Base-by-base conservation (phyloP, 1,140 invertebrate genomes). In the Solen grandis region DNA sequence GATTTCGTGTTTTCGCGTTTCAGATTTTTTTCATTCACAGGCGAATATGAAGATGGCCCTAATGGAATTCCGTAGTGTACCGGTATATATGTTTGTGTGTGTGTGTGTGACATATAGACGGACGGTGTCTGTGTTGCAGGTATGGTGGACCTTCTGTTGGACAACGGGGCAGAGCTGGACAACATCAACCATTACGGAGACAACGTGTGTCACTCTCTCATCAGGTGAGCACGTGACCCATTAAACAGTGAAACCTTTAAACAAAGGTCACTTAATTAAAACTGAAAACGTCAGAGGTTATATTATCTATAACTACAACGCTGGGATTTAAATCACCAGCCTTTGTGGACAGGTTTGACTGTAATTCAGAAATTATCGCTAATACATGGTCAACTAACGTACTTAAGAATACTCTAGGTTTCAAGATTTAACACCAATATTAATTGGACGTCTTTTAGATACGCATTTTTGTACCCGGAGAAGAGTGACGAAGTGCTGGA, bases 131-230 rank as follows among this genome's bases (percentile, higher is more conserved):
- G 50, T 70, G 14, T 70, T 55, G 5, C 65, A 33, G 76, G 72
- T 0, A 85, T 86, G 41, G 82, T 86, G 46, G 73, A 84, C 38
- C 16, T 82, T 10, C 50, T 88, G 5, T 31, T 88, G n/a, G 25
- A 73, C 4, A 46, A 78, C 33, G 87, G 84, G 0, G 81, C 85
- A 16, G 62, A 81, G 8, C 38, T 85, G 14, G 62, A 76, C 31
- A 50, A 50, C 5, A 65, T 65, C 46, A 88, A 88, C 65, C 14
- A 10, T n/a, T 36, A 62, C 13, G 85, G 83, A 22, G 85, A 88
- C 55, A 87, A 85, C 3, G 83, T 86, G 0, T 85, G 85, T 50
- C 87, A 88, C 60, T 86, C 85, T 19, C 46, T 88, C 2, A 69
- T 88, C 14, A 83, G 80, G 57, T 88, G 82, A 31, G 63, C 81